These are phyloP conservation scores for Sebastes umbrosus DNA, from an alignment of 2,797 vertebrate species.

Conservation along the genomic window DNA sequence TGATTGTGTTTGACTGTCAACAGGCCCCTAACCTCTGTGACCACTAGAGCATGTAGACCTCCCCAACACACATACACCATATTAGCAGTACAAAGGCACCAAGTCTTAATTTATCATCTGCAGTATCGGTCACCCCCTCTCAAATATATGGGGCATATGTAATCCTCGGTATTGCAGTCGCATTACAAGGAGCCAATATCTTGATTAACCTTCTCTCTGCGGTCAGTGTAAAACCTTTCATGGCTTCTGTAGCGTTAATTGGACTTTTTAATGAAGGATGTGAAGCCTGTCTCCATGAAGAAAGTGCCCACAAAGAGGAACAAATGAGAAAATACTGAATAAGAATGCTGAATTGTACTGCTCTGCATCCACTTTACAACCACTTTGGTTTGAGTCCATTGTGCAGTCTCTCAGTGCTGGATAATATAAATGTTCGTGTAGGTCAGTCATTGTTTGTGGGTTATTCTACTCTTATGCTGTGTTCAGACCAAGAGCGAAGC, in stretches of 20 bases:
- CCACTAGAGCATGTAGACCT: constrained; percentile 1
- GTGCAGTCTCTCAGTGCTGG: neutral
- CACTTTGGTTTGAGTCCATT: neutral
- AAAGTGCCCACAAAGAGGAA: constrained; percentile 14
- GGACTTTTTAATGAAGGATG: constrained; percentile 53
- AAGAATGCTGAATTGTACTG: neutral
- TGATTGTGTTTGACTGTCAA: constrained; percentile 66
- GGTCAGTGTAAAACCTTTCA: constrained; percentile 40
- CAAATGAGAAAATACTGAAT: constrained; percentile 7
- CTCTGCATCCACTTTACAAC: neutral
- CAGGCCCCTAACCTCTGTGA: constrained; percentile 25
- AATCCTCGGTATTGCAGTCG: constrained; percentile 35
- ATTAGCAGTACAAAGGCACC: constrained; percentile 1
- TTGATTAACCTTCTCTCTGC: constrained; percentile 44
- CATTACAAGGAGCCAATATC: constrained; percentile 42
- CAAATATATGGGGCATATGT: constrained; percentile 6
- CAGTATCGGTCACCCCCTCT: neutral
- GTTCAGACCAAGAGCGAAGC: too few relatives aligned
- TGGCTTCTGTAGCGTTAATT: constrained; percentile 36
- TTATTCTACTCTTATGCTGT: neutral
- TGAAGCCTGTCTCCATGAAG: neutral
- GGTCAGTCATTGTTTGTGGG: neutral
- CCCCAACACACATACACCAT: neutral
- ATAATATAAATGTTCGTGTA: neutral
- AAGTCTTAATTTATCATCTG: constrained; percentile 35